Base-by-base conservation (phyloP, 1,140 invertebrate species). In the Conus betulinus region DNA sequence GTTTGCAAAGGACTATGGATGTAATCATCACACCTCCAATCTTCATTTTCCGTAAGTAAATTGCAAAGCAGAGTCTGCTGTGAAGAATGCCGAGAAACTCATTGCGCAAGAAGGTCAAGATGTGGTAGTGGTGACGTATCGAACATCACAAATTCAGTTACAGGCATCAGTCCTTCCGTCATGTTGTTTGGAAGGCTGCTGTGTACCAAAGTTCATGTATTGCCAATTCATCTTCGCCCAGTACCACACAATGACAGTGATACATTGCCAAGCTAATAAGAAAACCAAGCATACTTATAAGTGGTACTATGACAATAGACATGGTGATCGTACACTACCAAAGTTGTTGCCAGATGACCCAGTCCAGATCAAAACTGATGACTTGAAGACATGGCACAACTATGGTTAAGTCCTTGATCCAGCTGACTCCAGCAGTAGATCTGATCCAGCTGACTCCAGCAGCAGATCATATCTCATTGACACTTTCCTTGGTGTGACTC, bases 1-100 rank as follows among this genome's bases (percentile, higher is more conserved):
- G 13, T 96, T 96, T 91, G 89, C 92, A 63, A 91, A 87, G 87
- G 71, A 93, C 82, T 95, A 94, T 93, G 92, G 93, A 11, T 94
- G 95, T 89, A 67, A 91, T 67, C 93, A 95, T n/a, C 67, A 71
- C 67, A 71, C 67, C 17, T 71, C 13, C 15, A 71, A 7, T n/a
- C 67, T 20, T 20, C 67, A 71, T n/a, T 71, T 71, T n/a, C 67
- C 67, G 7, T 20, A 71, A 71, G 8, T 20, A 71, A 71, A 71
- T n/a, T 11, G 67, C 15, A 4, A 60, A 60, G 57, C 57, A 8
- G 57, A 60, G 57, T 60, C 57, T 60, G 57, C 15, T 11, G 57
- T 60, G 57, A 60, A 60, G 57, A 60, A 11, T 71, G 67, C 67
- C 67, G 10, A 71, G 67, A 71, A 71, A 71, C 67, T 71, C 20